These are phyloP conservation scores for Gila orcuttii DNA, from an alignment of 2,113 vertebrate genomes.

Conservation along the genomic window DNA sequence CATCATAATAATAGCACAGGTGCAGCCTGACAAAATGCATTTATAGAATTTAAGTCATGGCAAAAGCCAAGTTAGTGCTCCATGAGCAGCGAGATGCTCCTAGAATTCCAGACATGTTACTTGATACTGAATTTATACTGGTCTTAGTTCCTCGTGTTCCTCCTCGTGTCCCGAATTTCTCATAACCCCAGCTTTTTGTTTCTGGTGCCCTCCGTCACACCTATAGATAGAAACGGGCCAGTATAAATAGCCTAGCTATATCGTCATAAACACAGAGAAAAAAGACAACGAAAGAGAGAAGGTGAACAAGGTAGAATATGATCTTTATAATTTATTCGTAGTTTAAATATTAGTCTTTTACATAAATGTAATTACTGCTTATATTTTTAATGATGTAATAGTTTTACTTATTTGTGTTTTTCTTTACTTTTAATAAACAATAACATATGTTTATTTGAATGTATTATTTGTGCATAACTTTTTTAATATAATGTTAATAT, in stretches of 20 bases:
- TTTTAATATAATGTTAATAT: background rate
- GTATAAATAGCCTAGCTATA: constrained; percentile 64
- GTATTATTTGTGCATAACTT: background rate
- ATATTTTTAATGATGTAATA: background rate
- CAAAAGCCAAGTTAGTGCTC: background rate
- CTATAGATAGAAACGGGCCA: constrained; percentile 63
- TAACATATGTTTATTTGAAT: background rate
- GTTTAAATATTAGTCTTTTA: background rate
- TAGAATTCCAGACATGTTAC: constrained; percentile 57
- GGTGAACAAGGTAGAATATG: constrained; percentile 53
- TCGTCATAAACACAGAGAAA: constrained; percentile 33
- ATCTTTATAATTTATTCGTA: background rate
- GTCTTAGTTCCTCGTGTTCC: constrained; percentile 48
- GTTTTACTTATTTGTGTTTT: background rate
- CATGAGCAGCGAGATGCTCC: background rate
- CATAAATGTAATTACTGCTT: background rate
- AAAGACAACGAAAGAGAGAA: constrained; percentile 32
- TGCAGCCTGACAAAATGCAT: background rate
- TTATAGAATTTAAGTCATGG: background rate
- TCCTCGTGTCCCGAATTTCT: constrained; percentile 48
- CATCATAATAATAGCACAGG: background rate
- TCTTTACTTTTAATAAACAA: background rate
- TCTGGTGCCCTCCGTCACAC: constrained; percentile 51
- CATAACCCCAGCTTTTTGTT: constrained; percentile 47
- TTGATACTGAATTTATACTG: constrained; percentile 46